Percentiles rank a stretch among this genome's conserved stretches.
These are phyloP conservation scores for Macropodus opercularis DNA, from an alignment of 2,797 vertebrate genomes.

Conservation along the genomic window DNA sequence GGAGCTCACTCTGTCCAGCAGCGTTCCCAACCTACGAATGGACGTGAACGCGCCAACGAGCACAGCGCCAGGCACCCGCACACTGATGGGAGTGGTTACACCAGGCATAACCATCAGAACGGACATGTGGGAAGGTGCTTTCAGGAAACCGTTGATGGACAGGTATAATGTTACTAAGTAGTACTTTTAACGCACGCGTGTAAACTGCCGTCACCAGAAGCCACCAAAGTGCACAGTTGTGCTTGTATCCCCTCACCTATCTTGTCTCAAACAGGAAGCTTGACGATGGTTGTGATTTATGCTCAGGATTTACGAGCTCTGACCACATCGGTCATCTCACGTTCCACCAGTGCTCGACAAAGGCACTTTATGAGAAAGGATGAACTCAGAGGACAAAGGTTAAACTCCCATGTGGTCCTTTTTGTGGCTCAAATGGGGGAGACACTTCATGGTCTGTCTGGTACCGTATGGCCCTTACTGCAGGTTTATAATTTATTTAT, in stretches of 20 bases:
- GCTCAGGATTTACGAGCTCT: conserved; percentile 46
- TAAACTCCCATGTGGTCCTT: conserved; percentile 20
- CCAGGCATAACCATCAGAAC: conserved; percentile 54
- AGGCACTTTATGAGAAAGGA: conserved; percentile 43
- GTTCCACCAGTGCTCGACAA: conserved; percentile 37
- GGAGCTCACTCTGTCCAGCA: conserved; percentile 85
- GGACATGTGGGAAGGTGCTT: conserved; percentile 89
- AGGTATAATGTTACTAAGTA: conserved; percentile 85
- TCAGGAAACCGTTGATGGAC: conserved; percentile 87
- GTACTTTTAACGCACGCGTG: conserved; percentile 14
- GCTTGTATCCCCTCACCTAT: conserved; percentile 18
- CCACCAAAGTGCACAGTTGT: too few species aligned
- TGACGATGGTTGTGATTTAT: conserved; percentile 46
- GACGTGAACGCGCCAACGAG: conserved; percentile 64
- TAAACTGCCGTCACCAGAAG: conserved; percentile 21
- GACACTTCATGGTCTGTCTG: conserved; percentile 15
- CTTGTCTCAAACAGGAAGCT: conserved; percentile 42
- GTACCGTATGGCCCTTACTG: neutral
- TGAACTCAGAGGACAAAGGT: conserved; percentile 23
- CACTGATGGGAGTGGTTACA: conserved; percentile 42
- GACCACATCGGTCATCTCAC: conserved; percentile 43
- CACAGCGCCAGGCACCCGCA: conserved; percentile 66
- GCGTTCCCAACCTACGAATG: conserved; percentile 77
- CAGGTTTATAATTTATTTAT: conserved; percentile 17
- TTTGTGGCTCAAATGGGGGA: conserved; percentile 15